Base-by-base conservation (phyloP, 2,888 invertebrate genomes). In the Leptinotarsa tumamoca region DNA sequence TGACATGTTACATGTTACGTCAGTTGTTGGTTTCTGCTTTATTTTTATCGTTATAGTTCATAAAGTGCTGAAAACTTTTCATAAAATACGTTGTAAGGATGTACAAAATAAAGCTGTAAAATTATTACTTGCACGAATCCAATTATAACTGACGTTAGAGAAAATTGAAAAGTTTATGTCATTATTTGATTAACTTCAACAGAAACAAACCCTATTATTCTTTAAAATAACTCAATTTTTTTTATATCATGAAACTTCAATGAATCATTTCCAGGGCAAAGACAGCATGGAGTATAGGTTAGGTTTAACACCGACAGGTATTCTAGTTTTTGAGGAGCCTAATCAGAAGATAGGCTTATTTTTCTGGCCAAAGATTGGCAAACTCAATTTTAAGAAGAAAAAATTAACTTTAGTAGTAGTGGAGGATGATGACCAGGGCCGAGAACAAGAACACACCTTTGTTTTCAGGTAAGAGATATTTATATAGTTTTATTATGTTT, bases 331-430 rank as follows among this genome's bases (percentile, higher is more conserved):
- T 89, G 99, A 99, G 89, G 97, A 96, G 33, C 92, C 93, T 72
- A 82, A 81, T 74, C 96, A 96, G 87, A 99, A 99, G 90, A 99
- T 99, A 83, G 99, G 99, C 0, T 90, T 99, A 21, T 99, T 99
- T 89, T 98, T 98, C 88, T 99, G 99, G 98, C 99, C 99, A 3
- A 99, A 98, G 91, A 99, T 99, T 84, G 97, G 97, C 78, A 96
- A 97, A 87, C 90, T 99, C 72, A 98, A 99, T 89, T 99, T 99
- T 87, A 98, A 98, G 88, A 98, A 97, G 89, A 98, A 98, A 89
- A 98, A 98, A 88, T 89, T 99, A 68, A 98, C 98, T 0, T 90
- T 99, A 72, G 95, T 99, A 67, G 99, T 99, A 4, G 98, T 99
- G 14, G 99, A 99, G 89, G 99, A 99, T 88, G 98, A 99, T 87